Conservation (phyloP, 2,797 vertebrate species). For the Chaunax sp. region DNA sequence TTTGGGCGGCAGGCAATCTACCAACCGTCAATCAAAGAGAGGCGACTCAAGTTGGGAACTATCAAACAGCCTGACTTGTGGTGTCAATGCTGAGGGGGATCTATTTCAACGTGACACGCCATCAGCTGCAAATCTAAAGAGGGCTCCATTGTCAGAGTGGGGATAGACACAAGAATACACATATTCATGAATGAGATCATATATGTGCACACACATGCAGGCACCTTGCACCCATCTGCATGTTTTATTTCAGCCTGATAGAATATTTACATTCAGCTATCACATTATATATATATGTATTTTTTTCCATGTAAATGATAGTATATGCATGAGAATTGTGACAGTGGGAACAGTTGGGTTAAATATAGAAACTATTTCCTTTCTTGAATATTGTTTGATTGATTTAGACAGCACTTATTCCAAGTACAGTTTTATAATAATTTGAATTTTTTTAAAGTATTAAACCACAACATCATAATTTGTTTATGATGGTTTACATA, state of each 20-base stretch:
- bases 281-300: constrained; percentile 7
- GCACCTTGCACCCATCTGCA: constrained; percentile 27
- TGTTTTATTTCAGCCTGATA: constrained; percentile 25
- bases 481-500: not conserved
- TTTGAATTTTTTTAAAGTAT: not conserved
- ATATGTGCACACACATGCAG: constrained; percentile 37
- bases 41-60: constrained; percentile 80
- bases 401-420: not conserved
- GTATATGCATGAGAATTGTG: constrained; percentile 6
- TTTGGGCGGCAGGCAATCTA: constrained; percentile 84
- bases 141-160: constrained; percentile 69
- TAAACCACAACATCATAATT: not conserved
- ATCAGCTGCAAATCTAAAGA: constrained; percentile 79
- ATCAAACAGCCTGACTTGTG: constrained; percentile 77
- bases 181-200: constrained; percentile 72
- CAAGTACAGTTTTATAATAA: not conserved
- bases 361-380: not conserved
- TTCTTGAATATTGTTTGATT: not conserved
- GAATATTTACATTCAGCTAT: constrained; percentile 47
- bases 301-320: constrained; percentile 10
- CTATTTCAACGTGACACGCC: constrained; percentile 80
- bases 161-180: constrained; percentile 64
- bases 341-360: not conserved
- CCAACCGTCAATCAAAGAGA: constrained; percentile 79
- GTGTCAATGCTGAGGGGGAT: constrained; percentile 83